Evolutionary conservation across 2,113 vertebrate genomes (phyloP).

Genomic region (Myrmophylax atrothorax): DNA sequence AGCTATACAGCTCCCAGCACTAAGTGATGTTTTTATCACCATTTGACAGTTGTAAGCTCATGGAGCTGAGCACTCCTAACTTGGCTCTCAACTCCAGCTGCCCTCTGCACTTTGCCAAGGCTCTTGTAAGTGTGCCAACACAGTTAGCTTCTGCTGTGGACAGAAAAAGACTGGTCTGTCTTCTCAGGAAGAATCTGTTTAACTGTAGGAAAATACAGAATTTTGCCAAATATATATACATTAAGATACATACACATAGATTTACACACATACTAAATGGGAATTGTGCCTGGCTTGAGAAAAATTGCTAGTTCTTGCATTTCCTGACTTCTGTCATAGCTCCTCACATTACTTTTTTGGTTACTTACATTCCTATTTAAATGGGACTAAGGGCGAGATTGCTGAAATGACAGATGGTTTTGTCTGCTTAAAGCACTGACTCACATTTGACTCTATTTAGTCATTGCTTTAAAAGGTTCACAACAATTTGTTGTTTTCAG

Average conservation of each 20-base stretch:
- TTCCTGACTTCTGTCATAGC: neutral
- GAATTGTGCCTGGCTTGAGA: neutral
- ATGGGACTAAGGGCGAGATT: rapidly evolving
- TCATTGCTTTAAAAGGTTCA: neutral
- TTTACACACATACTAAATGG: neutral
- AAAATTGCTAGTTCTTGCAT: neutral
- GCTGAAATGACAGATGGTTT: neutral
- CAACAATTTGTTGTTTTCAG: neutral
- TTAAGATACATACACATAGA: rapidly evolving
- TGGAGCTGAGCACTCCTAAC: neutral
- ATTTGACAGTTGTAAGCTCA: neutral
- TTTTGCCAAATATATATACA: neutral
- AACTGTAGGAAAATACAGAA: neutral
- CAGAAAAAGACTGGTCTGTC: neutral
- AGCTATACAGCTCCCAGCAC: neutral
- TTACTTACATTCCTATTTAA: neutral
- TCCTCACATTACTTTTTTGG: neutral
- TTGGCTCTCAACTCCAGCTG: neutral
- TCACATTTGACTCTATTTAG: neutral
- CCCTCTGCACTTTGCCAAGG: neutral
- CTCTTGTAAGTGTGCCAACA: neutral
- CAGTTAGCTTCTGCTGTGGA: neutral
- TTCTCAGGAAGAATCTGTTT: neutral
- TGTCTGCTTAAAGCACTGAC: neutral
- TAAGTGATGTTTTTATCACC: neutral